Evolutionary conservation across 1,140 invertebrate genomes (phyloP).

Genomic region (Arctopsyche grandis): DNA sequence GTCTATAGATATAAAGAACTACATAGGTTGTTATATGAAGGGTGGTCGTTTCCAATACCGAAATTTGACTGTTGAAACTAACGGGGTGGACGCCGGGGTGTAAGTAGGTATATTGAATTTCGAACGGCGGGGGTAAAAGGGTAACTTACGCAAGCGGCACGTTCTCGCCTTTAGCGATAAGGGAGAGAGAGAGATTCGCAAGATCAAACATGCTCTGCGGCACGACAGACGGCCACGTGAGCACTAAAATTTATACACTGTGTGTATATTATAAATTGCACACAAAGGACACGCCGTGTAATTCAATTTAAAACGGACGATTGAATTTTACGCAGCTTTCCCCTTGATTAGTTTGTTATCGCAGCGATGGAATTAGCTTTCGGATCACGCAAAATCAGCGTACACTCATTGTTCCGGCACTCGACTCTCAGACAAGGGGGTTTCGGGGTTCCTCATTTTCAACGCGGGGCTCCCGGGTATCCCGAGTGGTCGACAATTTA

Average conservation of each 20-base stretch:
- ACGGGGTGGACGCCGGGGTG: too few relatives aligned
- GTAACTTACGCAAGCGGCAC: slow-evolving; percentile 1
- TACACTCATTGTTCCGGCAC: neutral
- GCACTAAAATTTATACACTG: neutral
- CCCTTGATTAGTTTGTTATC: slow-evolving; percentile 27
- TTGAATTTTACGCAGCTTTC: neutral
- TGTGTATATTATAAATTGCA: neutral
- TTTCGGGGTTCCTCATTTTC: slow-evolving; percentile 7
- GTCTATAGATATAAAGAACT: too few relatives aligned
- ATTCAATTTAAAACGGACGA: neutral
- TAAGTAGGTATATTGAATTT: slow-evolving; percentile 16
- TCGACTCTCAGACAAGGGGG: neutral
- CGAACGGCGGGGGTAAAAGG: neutral
- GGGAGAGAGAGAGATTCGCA: slow-evolving; percentile 4
- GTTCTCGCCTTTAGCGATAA: slow-evolving; percentile 9
- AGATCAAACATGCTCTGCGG: neutral
- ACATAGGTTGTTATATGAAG: too few relatives aligned
- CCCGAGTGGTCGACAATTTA: slow-evolving; percentile 26
- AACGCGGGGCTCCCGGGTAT: too few relatives aligned
- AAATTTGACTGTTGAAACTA: too few relatives aligned
- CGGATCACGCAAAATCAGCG: slow-evolving; percentile 24
- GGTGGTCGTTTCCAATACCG: too few relatives aligned
- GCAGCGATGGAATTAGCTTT: neutral
- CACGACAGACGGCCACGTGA: neutral
- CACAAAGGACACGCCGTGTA: neutral